Percentiles rank a stretch among this genome's conserved stretches.
These are phyloP conservation scores for Zootermopsis nevadensis DNA, from an alignment of 2,888 invertebrate genomes.

Conservation along the genomic window DNA sequence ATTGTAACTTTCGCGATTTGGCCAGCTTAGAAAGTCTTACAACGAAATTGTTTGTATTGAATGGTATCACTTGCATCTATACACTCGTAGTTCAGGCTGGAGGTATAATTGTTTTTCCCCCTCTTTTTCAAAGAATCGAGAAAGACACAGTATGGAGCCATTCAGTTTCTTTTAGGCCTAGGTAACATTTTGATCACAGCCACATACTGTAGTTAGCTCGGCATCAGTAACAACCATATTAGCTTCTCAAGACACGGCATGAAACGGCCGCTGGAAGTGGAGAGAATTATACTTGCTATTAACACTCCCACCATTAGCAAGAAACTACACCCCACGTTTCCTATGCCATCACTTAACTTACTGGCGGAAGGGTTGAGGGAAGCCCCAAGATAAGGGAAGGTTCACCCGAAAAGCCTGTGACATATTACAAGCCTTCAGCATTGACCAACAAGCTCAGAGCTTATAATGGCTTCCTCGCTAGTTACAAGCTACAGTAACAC, in stretches of 20 bases:
- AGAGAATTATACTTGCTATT: constrained; percentile 37
- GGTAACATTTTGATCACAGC: background rate
- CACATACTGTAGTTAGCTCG: background rate
- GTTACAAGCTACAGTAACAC: background rate
- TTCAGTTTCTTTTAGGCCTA: background rate
- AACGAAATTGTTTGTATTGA: too few species aligned
- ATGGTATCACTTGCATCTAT: too few species aligned
- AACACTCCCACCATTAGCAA: constrained; percentile 36
- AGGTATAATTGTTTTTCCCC: background rate
- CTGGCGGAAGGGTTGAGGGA: constrained; percentile 8
- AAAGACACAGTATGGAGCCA: background rate
- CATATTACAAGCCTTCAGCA: background rate
- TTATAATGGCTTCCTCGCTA: background rate
- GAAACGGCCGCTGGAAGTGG: background rate
- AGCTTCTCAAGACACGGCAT: constrained; percentile 4
- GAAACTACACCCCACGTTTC: background rate
- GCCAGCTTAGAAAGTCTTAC: too few species aligned
- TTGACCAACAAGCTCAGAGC: background rate
- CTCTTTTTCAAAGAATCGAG: background rate
- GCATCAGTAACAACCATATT: constrained; percentile 7
- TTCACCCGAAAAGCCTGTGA: constrained; percentile 9
- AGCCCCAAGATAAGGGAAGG: constrained; percentile 13
- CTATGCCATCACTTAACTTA: background rate
- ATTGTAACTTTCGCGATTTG: too few species aligned
- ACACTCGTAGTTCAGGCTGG: background rate